Evolutionary conservation across 2,888 invertebrate species (phyloP).

Genomic region (Zygaena filipendulae): DNA sequence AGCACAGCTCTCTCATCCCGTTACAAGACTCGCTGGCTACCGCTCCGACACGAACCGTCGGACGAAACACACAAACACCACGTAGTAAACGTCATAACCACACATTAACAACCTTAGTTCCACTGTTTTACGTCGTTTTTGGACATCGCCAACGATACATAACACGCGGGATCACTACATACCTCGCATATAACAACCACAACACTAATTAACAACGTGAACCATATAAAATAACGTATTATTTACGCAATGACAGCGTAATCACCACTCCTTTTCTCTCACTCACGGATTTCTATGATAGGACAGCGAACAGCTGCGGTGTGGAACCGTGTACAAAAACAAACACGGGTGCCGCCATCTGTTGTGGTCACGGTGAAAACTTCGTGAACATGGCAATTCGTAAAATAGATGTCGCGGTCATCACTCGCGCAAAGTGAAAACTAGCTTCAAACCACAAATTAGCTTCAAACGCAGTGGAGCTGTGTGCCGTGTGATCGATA

Average conservation of each 20-base stretch:
- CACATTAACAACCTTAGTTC: slow-evolving; percentile 59
- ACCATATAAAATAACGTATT: slow-evolving; percentile 56
- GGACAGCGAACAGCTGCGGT: slow-evolving; percentile 61
- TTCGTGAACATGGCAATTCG: no score
- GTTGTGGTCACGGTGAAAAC: no score
- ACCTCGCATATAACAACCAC: slow-evolving; percentile 36
- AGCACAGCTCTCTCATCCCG: slow-evolving; percentile 55
- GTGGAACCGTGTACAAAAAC: slow-evolving; percentile 54
- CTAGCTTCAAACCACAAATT: no score
- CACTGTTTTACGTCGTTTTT: slow-evolving; percentile 43
- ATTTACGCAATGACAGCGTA: slow-evolving; percentile 57
- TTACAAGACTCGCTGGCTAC: slow-evolving; percentile 62
- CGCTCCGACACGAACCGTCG: slow-evolving; percentile 35
- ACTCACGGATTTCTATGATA: slow-evolving; percentile 62
- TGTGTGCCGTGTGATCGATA: no score
- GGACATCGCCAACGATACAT: slow-evolving; percentile 42
- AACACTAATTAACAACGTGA: slow-evolving; percentile 32
- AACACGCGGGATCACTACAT: slow-evolving; percentile 36
- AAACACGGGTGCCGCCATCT: slow-evolving; percentile 53
- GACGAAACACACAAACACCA: slow-evolving; percentile 42
- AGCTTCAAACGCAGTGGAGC: no score
- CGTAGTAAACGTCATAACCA: slow-evolving; percentile 62
- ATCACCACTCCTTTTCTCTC: slow-evolving; percentile 69
- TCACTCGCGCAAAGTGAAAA: no score
- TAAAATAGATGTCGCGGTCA: no score